phyloP scores from a whole-genome alignment of 2,888 invertebrate species.

The Tenthredo livida region DNA sequence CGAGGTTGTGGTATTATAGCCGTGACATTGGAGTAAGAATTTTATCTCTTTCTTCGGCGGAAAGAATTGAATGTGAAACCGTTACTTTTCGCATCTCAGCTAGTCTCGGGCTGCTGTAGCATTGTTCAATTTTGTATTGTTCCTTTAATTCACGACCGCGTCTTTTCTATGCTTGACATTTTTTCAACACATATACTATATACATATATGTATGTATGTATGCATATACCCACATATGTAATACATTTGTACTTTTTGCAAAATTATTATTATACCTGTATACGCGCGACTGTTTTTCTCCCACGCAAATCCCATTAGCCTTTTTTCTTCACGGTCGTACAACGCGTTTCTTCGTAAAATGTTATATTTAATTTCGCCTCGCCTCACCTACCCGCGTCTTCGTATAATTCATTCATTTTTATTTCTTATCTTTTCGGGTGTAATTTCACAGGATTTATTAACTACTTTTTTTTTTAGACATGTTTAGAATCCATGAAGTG shows the following conservation, averaged over 20 bases:
- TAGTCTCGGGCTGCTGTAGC: background rate
- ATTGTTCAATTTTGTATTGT: conserved; percentile 1
- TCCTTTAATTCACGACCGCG: background rate
- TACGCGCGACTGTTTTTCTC: background rate
- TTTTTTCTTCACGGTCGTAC: conserved; percentile 10
- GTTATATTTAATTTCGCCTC: conserved; percentile 39
- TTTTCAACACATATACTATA: background rate
- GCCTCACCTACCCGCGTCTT: conserved; percentile 8
- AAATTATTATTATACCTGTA: background rate
- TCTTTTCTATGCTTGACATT: background rate
- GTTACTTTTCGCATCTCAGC: background rate
- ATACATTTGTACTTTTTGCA: background rate
- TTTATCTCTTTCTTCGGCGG: background rate
- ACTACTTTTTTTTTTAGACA: background rate
- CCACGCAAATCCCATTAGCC: background rate
- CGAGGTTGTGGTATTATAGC: background rate
- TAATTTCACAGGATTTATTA: background rate
- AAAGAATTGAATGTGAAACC: background rate
- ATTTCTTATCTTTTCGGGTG: background rate
- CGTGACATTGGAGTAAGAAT: background rate
- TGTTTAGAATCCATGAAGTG: background rate
- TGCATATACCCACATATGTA: no score
- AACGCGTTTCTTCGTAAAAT: conserved; percentile 40
- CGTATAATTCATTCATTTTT: background rate
- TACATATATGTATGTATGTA: background rate